Evolutionary conservation across 2,888 invertebrate genomes (phyloP), one percentile per base, ranked within the genome.

Genomic region (Drosophila emarginata): DNA sequence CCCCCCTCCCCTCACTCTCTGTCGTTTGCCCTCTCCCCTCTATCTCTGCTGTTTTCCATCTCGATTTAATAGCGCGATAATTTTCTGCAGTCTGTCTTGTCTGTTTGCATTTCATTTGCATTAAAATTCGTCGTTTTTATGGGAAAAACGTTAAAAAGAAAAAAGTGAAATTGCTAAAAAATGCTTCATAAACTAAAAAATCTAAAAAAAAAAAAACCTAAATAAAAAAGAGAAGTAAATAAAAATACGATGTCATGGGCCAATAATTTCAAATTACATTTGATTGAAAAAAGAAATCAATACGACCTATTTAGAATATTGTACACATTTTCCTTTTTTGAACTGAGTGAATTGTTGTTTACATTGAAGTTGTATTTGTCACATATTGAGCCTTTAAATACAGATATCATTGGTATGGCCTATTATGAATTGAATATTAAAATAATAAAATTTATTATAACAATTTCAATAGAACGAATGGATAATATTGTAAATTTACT

Each of bases 61-160:
- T 39, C 58, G 60, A 72, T 81, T 70, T 58, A 80, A 69, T 61
- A 39, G 51, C 72, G 45, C 53, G 82, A 79, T 78, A 71, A 72
- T 40, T 45, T 45, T 45, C 18, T 45, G 45, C 45, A 45, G 45
- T 45, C 45, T 21, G 45, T 21, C 45, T 45, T 21, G n/a, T n/a
- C 21, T 45, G 45, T 66, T 61, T 57, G 62, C 68, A 75, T 80
- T 67, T 64, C 40, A 79, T 80, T 76, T 78, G 61, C 76, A 65
- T 79, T 69, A 51, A 66, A 69, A 69, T 66, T 64, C 18, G 18
- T 11, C 0, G 52, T 11, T 64, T 63, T 56, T 58, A 26, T 61
- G 36, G 23, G 53, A 3, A 28, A 74, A 64, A 61, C 60, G 14
- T 74, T 26, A 69, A 67, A 65, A 40, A 67, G 32, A 32, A 40